phyloP scores from a whole-genome alignment of 2,113 vertebrate genomes.

The Picathartes gymnocephalus region DNA sequence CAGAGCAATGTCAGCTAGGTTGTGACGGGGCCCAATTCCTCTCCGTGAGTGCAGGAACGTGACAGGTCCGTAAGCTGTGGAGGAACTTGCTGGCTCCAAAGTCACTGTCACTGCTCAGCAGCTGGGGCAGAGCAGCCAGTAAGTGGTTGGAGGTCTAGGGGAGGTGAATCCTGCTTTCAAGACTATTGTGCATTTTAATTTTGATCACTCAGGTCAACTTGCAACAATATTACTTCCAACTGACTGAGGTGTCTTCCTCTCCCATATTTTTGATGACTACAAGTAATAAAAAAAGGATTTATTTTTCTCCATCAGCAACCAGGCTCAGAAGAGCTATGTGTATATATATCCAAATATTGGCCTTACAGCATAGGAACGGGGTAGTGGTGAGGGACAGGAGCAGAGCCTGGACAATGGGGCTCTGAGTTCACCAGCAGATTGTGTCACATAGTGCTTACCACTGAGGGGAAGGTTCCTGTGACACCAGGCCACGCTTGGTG shows the following conservation, averaged over 20 bases:
- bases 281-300: background rate
- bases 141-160: background rate
- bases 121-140: background rate
- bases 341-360: background rate
- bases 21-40: background rate
- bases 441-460: background rate
- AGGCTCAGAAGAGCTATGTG: background rate
- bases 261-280: background rate
- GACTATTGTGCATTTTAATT: background rate
- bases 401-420: background rate
- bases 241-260: background rate
- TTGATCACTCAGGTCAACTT: background rate
- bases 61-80: background rate
- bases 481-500: background rate
- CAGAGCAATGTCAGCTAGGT: background rate
- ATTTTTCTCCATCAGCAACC: background rate
- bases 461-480: rapidly evolving
- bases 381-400: background rate
- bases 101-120: background rate
- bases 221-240: background rate
- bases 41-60: background rate
- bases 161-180: background rate
- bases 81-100: background rate
- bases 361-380: background rate
- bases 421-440: background rate